Evolutionary conservation across 1,140 invertebrate genomes (phyloP).

Genomic region (Camponotus pennsylvanicus): DNA sequence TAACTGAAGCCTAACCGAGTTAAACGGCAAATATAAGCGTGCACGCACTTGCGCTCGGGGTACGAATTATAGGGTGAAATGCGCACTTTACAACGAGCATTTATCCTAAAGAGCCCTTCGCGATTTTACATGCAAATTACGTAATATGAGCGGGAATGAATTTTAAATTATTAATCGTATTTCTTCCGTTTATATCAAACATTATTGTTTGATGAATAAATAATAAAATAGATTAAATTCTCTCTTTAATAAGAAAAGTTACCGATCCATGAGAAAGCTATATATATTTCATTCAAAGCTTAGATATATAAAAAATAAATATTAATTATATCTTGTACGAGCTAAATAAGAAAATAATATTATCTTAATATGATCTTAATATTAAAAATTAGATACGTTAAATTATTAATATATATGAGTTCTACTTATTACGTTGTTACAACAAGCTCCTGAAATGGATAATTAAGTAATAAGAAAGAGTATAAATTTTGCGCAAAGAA

Average conservation of each 20-base stretch:
- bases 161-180: slow-evolving; percentile 44
- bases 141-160: not conserved
- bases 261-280: not conserved
- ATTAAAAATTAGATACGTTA: not conserved
- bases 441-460: not conserved
- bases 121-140: slow-evolving; percentile 34
- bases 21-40: slow-evolving; percentile 56
- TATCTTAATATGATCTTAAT: not conserved
- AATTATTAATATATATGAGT: not conserved
- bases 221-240: not conserved
- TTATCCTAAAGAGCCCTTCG: slow-evolving; percentile 39
- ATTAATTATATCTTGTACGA: not conserved
- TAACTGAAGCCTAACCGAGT: slow-evolving; percentile 46
- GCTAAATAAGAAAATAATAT: not conserved
- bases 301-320: not conserved
- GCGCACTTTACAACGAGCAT: slow-evolving; percentile 50
- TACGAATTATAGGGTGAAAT: slow-evolving; percentile 50
- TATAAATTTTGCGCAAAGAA: not conserved
- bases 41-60: not conserved
- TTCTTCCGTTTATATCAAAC: not conserved
- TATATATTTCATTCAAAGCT: not conserved
- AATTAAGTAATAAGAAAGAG: not conserved
- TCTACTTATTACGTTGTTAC: not conserved
- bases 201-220: not conserved
- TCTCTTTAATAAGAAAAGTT: not conserved